Evolutionary conservation across 2,797 vertebrate species (phyloP).

Genomic region (Melanogrammus aeglefinus): DNA sequence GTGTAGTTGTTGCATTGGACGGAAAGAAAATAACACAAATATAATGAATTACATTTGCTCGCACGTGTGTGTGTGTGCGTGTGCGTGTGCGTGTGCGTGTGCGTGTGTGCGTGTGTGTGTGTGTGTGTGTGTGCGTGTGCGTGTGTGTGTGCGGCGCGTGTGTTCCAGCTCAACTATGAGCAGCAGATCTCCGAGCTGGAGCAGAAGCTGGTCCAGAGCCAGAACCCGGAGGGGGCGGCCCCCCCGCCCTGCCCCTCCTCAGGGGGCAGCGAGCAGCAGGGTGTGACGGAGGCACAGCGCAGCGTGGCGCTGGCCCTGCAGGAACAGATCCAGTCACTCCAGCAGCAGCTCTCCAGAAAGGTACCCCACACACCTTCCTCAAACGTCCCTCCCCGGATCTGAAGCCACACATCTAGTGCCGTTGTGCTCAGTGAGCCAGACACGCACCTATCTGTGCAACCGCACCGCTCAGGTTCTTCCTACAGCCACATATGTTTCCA

Average conservation of each 20-base stretch:
- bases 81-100: too few species aligned
- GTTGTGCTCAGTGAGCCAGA: too few species aligned
- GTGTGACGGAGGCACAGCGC: slow-evolving; percentile 64
- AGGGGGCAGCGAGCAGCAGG: slow-evolving; percentile 69
- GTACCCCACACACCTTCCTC: background rate
- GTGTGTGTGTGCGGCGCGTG: slow-evolving; percentile 19
- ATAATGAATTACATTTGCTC: too few species aligned
- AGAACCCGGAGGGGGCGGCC: slow-evolving; percentile 22
- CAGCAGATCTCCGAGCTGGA: slow-evolving; percentile 84
- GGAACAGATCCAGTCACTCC: slow-evolving; percentile 75
- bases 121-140: slow-evolving; percentile 6
- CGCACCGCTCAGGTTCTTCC: too few species aligned
- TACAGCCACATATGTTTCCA: too few species aligned
- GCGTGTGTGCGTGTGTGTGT: slow-evolving; percentile 12
- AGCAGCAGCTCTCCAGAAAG: slow-evolving; percentile 71
- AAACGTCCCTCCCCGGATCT: too few species aligned
- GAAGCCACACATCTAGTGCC: too few species aligned
- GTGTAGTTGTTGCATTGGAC: too few species aligned
- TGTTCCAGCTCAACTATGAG: slow-evolving; percentile 85
- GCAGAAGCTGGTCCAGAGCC: slow-evolving; percentile 69
- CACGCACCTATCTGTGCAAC: too few species aligned
- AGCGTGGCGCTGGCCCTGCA: slow-evolving; percentile 70
- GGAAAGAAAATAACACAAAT: too few species aligned
- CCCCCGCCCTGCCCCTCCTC: slow-evolving; percentile 5
- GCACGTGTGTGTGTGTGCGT: slow-evolving; percentile 21